Percentiles rank a stretch among this genome's conserved stretches.
Conservation (phyloP, 1,140 invertebrate genomes). For the Calephelis virginiensis region DNA sequence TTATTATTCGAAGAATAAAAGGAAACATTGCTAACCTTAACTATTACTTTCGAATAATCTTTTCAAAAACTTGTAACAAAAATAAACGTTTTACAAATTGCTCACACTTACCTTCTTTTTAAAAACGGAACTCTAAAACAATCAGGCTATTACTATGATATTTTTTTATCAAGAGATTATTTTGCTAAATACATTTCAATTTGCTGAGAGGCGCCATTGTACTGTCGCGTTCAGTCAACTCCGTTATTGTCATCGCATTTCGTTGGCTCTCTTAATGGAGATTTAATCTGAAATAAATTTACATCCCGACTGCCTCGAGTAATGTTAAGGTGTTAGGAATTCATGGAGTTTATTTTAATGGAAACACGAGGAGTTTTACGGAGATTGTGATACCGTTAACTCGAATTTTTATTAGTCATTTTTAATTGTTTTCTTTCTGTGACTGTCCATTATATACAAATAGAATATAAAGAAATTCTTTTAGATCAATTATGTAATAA, state of each 20-base stretch:
- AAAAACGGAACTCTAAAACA: too few species aligned
- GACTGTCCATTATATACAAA: not conserved
- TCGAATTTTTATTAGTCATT: not conserved
- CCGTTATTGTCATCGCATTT: slow-evolving; percentile 16
- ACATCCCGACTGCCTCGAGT: slow-evolving; percentile 14
- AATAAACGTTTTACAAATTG: too few species aligned
- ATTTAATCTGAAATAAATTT: slow-evolving; percentile 19
- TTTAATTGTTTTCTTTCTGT: not conserved
- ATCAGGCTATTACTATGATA: too few species aligned
- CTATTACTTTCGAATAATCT: too few species aligned
- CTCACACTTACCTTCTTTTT: too few species aligned
- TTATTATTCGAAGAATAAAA: too few species aligned
- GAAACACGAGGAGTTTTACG: slow-evolving; percentile 12
- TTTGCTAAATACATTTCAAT: slow-evolving; percentile 17
- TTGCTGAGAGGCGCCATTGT: slow-evolving; percentile 14
- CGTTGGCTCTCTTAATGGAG: slow-evolving; percentile 18
- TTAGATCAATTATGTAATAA: not conserved
- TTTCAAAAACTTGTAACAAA: too few species aligned
- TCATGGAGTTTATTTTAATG: slow-evolving; percentile 15
- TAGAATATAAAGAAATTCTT: not conserved
- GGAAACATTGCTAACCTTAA: too few species aligned
- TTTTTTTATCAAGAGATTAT: too few species aligned
- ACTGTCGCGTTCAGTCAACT: slow-evolving; percentile 15
- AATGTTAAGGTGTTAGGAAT: slow-evolving; percentile 13
- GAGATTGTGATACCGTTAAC: slow-evolving; percentile 1